phyloP scores from a whole-genome alignment of 2,113 vertebrate species.

The Lamprotornis superbus region DNA sequence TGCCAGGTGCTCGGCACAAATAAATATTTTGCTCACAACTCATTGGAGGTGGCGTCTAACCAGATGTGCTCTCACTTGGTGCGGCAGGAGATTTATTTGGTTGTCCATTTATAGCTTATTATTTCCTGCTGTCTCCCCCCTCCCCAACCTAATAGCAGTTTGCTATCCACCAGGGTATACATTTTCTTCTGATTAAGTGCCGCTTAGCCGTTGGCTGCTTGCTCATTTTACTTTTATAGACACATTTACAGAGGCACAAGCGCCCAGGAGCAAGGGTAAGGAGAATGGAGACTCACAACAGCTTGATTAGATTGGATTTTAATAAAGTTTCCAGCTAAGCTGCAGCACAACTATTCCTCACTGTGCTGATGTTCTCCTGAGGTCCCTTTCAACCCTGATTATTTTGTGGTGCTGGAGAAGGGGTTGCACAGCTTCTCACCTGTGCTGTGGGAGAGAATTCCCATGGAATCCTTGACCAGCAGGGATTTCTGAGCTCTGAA shows the following conservation, averaged over 20 bases:
- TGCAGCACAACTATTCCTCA: neutral
- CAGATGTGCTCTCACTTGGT: conserved; percentile 59
- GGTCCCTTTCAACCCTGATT: neutral
- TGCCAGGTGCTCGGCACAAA: neutral
- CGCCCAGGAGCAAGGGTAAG: conserved; percentile 65
- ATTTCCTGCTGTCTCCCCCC: neutral
- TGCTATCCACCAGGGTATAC: conserved; percentile 64
- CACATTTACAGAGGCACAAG: conserved; percentile 62
- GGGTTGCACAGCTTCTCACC: neutral
- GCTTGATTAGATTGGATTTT: conserved; percentile 67
- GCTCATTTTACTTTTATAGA: conserved; percentile 68
- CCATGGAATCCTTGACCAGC: neutral
- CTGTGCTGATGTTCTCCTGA: neutral
- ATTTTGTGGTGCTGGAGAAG: neutral
- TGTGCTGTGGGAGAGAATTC: neutral
- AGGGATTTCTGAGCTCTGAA: neutral
- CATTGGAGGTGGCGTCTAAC: conserved; percentile 52
- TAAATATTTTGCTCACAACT: conserved; percentile 64
- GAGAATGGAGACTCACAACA: conserved; percentile 34
- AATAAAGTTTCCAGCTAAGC: conserved; percentile 70
- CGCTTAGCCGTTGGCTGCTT: conserved; percentile 70
- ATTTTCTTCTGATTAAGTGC: conserved; percentile 72
- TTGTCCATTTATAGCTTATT: conserved; percentile 35
- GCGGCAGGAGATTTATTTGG: conserved; percentile 50
- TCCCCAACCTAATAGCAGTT: conserved; percentile 42